These are phyloP conservation scores for Peromyscus aztecus DNA, from an alignment of 2,797 vertebrate species.

Conservation along the genomic window DNA sequence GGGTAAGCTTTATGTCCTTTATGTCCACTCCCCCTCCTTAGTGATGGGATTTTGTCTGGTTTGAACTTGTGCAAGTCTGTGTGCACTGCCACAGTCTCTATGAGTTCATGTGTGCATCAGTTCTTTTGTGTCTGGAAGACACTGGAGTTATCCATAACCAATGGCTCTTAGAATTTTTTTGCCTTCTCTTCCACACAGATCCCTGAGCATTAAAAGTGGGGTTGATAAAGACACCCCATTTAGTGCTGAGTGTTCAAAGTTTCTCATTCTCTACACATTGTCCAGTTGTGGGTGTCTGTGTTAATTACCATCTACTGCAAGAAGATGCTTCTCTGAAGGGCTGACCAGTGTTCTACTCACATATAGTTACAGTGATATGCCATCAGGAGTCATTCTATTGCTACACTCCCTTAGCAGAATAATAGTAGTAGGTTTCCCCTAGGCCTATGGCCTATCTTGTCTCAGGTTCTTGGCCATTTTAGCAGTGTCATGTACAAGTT, in stretches of 20 bases:
- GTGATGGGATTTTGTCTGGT: not conserved
- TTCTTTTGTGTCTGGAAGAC: not conserved
- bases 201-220: not conserved
- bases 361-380: not conserved
- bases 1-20: not conserved
- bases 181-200: not conserved
- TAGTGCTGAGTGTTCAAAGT: not conserved
- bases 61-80: not conserved
- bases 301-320: not conserved
- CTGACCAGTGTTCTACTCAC: not conserved
- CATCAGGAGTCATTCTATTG: not conserved
- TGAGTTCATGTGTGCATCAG: not conserved
- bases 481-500: not conserved
- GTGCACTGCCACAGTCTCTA: not conserved
- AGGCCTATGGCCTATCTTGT: not conserved
- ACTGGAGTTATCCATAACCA: not conserved
- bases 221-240: not conserved
- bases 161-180: not conserved
- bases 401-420: not conserved
- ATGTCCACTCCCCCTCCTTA: not conserved
- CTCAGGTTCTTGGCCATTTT: not conserved
- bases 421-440: not conserved
- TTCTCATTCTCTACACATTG: not conserved
- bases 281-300: not conserved
- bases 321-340: not conserved